phyloP scores from a whole-genome alignment of 2,113 vertebrate species.

The Junco hyemalis region DNA sequence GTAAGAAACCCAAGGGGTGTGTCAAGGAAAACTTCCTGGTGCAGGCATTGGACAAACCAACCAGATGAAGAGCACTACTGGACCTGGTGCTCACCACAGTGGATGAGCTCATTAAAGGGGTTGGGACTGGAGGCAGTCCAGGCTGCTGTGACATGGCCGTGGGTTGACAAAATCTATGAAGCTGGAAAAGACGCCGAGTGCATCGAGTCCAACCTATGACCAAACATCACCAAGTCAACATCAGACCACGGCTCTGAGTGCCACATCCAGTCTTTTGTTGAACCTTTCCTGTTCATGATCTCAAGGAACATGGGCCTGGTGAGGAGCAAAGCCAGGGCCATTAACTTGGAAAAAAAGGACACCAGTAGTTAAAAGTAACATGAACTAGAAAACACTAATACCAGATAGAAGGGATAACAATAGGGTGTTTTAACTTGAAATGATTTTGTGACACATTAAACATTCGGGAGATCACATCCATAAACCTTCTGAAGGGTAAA shows the following conservation, averaged over 20 bases:
- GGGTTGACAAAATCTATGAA: not conserved
- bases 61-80: not conserved
- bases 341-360: not conserved
- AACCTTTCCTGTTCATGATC: not conserved
- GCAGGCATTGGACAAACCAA: not conserved
- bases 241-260: not conserved
- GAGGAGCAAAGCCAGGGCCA: not conserved
- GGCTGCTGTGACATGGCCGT: not conserved
- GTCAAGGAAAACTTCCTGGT: not conserved
- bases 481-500: not conserved
- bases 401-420: not conserved
- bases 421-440: not conserved
- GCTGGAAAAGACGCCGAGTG: not conserved
- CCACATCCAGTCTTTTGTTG: not conserved
- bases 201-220: accelerated
- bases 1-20: not conserved
- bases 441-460: not conserved
- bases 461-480: not conserved
- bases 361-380: not conserved
- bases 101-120: not conserved
- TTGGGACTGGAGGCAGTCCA: not conserved
- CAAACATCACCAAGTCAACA: not conserved
- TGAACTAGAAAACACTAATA: not conserved
- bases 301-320: not conserved
- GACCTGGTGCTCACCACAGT: not conserved